Evolutionary conservation across 2,113 vertebrate genomes (phyloP), one percentile per base, ranked within the genome.

Genomic region (Perccottus glenii): DNA sequence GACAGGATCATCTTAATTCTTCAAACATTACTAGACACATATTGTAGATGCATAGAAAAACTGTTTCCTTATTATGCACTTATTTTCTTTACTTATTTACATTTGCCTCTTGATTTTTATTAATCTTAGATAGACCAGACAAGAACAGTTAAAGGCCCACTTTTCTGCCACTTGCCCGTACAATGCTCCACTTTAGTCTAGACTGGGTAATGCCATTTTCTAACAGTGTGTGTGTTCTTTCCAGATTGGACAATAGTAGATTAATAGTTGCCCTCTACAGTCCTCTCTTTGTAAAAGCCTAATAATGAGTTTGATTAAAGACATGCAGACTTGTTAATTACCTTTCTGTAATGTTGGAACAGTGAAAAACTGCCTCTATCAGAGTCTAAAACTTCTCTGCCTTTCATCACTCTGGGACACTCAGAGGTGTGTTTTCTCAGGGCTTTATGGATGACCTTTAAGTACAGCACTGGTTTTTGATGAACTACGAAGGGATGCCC

Each of bases 251-350:
- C 64, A 75, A 64, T 76, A 51, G 62, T 65, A 72, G 71, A 86
- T 86, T 80, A 83, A 86, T 86, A 67, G 72, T 85, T 70, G 81
- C 73, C 60, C 44, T 40, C 38, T 9, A 85, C 85, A 78, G 46
- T 63, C 60, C 35, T 73, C 65, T 82, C 52, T 56, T 61, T 69
- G 73, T 85, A 71, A 81, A 76, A 80, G 60, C 67, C 76, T 60
- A 83, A 75, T 83, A 84, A 84, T 87, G 83, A 87, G 40, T 78
- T 58, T 84, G 86, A 84, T 87, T 81, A 84, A 85, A 80, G 75
- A 70, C 75, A 7, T 53, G 67, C 55, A 40, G 59, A 70, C 62
- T 80, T 75, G 77, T 87, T 87, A 82, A 88, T 87, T 80, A 81
- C 58, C 55, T 58, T 45, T 63, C 70, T 67, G 53, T 64, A 67